A percentile compares a stretch with the other conserved stretches of the same genome.
These are phyloP conservation scores for Microtus montanus DNA, from an alignment of 2,113 vertebrate species.

Conservation along the genomic window DNA sequence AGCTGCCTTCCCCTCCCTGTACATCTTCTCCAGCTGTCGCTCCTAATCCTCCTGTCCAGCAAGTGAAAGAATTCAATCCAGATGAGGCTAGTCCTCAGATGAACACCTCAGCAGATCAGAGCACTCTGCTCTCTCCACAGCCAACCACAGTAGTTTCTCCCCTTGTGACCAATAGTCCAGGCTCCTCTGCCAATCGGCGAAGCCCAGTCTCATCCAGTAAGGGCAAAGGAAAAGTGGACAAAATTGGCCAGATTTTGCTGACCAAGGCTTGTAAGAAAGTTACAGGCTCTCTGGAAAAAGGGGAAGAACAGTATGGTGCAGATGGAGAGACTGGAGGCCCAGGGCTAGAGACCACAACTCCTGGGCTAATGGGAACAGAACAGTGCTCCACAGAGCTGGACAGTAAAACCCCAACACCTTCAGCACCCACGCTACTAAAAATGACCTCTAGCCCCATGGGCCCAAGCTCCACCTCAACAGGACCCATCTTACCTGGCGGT, in stretches of 20 bases:
- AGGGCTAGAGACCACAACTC: conserved; percentile 75
- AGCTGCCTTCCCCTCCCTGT: conserved; percentile 86
- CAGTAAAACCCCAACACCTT: conserved; percentile 77
- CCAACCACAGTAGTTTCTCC: conserved; percentile 87
- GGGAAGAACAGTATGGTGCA: conserved; percentile 85
- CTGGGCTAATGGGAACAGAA: conserved; percentile 81
- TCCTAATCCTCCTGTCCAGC: conserved; percentile 81
- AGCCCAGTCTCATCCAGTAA: conserved; percentile 89
- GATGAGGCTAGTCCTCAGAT: conserved; percentile 83
- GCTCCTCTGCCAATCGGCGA: conserved; percentile 87
- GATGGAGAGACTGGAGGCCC: conserved; percentile 85
- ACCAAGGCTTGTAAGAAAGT: conserved; percentile 87
- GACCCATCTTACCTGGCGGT: conserved; percentile 75
- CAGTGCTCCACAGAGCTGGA: conserved; percentile 83
- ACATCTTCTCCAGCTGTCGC: conserved; percentile 78
- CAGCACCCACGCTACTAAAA: conserved; percentile 79
- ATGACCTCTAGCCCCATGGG: conserved; percentile 82
- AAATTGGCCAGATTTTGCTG: conserved; percentile 87
- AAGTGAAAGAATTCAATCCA: conserved; percentile 86
- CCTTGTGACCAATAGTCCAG: conserved; percentile 91
- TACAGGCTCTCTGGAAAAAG: conserved; percentile 86
- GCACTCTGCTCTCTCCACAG: conserved; percentile 84
- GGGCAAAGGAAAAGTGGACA: conserved; percentile 88
- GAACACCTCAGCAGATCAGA: conserved; percentile 81
- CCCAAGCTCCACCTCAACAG: conserved; percentile 77